Conservation (phyloP, 2,888 invertebrate genomes). For the Ornithoptera priamus region DNA sequence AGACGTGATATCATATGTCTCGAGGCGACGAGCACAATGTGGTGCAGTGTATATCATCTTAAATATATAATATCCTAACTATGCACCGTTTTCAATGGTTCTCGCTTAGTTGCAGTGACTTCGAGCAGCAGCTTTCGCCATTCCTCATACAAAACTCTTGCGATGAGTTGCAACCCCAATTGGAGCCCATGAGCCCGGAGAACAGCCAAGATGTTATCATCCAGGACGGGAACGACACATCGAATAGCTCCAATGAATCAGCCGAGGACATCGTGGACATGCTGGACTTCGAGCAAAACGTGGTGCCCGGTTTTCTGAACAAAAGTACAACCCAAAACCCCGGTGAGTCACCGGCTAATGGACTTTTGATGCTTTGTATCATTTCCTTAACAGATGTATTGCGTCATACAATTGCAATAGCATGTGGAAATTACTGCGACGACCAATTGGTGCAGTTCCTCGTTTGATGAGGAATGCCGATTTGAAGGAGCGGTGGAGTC, state of each 20-base stretch:
- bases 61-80: background rate
- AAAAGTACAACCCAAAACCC: constrained; percentile 69
- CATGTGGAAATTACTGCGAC: background rate
- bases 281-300: constrained; percentile 67
- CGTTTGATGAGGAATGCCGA: background rate
- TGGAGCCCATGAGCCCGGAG: constrained; percentile 57
- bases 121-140: constrained; percentile 81
- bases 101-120: constrained; percentile 54
- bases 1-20: too few species aligned
- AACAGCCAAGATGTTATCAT: constrained; percentile 59
- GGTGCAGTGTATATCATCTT: too few species aligned
- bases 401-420: background rate
- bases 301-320: constrained; percentile 72
- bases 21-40: too few species aligned
- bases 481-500: background rate
- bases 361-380: background rate
- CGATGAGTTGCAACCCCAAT: constrained; percentile 51
- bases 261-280: constrained; percentile 62
- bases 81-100: background rate
- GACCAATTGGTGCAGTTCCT: background rate
- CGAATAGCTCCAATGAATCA: constrained; percentile 50
- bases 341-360: constrained; percentile 40
- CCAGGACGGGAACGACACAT: constrained; percentile 55
- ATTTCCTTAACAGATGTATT: constrained; percentile 1
- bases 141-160: constrained; percentile 73